Conservation (phyloP, 2,888 invertebrate genomes). For the Oasisia sp. region DNA sequence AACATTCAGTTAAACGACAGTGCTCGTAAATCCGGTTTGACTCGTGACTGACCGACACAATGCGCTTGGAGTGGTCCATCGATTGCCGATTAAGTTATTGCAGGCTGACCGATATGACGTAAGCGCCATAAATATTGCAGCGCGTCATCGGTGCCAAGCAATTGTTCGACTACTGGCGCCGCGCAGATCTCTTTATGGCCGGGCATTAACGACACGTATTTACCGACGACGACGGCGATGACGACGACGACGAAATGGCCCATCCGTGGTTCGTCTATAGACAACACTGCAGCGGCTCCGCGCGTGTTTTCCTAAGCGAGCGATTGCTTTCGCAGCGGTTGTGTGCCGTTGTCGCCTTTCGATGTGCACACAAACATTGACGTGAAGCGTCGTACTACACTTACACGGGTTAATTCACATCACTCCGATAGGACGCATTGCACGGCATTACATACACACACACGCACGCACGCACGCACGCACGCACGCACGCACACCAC, state of each 20-base stretch:
- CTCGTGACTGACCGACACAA: constrained; percentile 1
- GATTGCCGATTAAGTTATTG: constrained; percentile 1
- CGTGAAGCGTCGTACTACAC: background rate
- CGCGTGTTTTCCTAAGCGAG: background rate
- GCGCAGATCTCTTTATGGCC: background rate
- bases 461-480: too few relatives aligned
- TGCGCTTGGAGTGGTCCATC: background rate
- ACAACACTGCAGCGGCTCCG: background rate
- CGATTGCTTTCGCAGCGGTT: background rate
- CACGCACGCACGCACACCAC: too few relatives aligned
- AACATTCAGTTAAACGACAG: background rate
- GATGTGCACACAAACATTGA: background rate
- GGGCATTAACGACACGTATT: background rate
- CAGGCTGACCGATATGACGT: constrained; percentile 13
- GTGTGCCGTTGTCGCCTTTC: background rate
- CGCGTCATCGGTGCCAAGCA: background rate
- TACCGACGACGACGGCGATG: background rate
- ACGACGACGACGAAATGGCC: background rate
- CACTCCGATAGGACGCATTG: background rate
- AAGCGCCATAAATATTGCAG: constrained; percentile 6
- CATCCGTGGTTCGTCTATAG: background rate
- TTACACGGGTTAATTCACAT: background rate
- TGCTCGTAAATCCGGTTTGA: constrained; percentile 7
- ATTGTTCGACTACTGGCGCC: constrained; percentile 3
- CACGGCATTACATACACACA: too few relatives aligned